A percentile compares a stretch with the other conserved stretches of the same genome.
These are phyloP conservation scores for Portunus trituberculatus DNA, from an alignment of 1,140 invertebrate genomes.

Conservation along the genomic window DNA sequence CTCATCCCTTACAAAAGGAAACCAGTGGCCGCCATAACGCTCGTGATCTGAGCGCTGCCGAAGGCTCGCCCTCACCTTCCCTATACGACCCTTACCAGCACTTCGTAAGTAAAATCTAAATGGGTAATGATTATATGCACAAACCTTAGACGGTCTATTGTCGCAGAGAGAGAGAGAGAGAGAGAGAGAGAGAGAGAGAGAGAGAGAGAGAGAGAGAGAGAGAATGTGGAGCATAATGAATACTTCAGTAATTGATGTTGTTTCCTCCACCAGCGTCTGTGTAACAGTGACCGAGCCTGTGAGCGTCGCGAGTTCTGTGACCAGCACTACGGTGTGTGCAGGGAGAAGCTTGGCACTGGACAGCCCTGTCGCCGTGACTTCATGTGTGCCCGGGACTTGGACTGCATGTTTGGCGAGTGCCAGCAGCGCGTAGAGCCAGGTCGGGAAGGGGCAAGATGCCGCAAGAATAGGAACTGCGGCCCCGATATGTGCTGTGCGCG, in stretches of 20 bases:
- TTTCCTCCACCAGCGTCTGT: constrained; percentile 45
- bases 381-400: constrained; percentile 48
- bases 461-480: constrained; percentile 35
- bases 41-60: neutral
- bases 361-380: constrained; percentile 40
- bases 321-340: constrained; percentile 56
- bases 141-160: neutral
- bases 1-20: neutral
- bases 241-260: neutral
- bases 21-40: neutral
- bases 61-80: neutral
- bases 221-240: neutral
- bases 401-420: constrained; percentile 56
- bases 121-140: neutral
- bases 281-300: constrained; percentile 48
- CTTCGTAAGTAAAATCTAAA: neutral
- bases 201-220: neutral
- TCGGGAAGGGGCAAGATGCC: constrained; percentile 50
- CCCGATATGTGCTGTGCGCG: constrained; percentile 53
- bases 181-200: neutral
- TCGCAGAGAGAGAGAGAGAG: neutral
- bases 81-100: constrained; percentile 35
- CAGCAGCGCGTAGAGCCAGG: constrained; percentile 33
- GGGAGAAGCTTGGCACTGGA: neutral
- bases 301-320: constrained; percentile 48